Conservation (phyloP, 2,888 invertebrate species). For the Mayetiola destructor region DNA sequence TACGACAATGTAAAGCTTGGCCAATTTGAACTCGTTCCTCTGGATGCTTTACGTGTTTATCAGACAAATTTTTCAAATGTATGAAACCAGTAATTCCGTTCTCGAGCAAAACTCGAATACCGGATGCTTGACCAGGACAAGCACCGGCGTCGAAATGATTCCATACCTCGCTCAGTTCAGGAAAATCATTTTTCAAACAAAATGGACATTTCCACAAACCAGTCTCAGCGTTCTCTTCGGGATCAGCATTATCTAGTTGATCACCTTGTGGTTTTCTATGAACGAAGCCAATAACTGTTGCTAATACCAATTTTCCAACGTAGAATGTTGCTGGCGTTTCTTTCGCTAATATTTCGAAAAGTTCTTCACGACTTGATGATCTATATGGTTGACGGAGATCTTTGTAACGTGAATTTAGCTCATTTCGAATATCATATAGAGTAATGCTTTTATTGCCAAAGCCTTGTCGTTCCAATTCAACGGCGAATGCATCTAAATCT, state of each 20-base stretch:
- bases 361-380: conserved; percentile 68
- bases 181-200: conserved; percentile 89
- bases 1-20: conserved; percentile 72
- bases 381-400: conserved; percentile 68
- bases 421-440: conserved; percentile 90
- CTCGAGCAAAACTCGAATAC: conserved; percentile 77
- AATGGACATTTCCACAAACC: conserved; percentile 97
- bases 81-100: conserved; percentile 89
- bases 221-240: conserved; percentile 84
- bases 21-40: conserved; percentile 66
- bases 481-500: conserved; percentile 96
- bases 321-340: conserved; percentile 90
- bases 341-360: conserved; percentile 91
- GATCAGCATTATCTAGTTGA: conserved; percentile 89
- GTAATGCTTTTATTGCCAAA: conserved; percentile 86
- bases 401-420: conserved; percentile 85
- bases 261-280: conserved; percentile 83
- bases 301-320: conserved; percentile 71
- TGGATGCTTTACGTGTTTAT: conserved; percentile 84
- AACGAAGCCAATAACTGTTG: conserved; percentile 66
- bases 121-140: conserved; percentile 91
- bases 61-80: conserved; percentile 84
- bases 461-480: conserved; percentile 84
- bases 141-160: conserved; percentile 93
- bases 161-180: conserved; percentile 94